Conservation (phyloP, 2,888 invertebrate species). For the Monoplex corrugatus region DNA sequence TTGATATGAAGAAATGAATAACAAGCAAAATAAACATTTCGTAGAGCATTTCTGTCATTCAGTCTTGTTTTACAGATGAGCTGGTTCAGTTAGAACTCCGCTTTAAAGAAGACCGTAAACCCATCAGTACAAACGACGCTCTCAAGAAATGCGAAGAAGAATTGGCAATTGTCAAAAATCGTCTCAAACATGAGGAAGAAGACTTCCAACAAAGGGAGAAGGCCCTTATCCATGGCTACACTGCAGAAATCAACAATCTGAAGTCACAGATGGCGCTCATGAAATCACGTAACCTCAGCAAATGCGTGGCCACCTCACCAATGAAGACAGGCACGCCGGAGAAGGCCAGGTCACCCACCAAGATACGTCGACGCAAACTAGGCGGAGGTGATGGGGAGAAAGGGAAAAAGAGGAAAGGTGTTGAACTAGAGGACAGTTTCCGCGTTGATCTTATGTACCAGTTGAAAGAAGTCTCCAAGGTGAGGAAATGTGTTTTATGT, state of each 20-base stretch:
- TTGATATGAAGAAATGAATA: no score
- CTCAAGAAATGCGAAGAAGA: conserved; percentile 55
- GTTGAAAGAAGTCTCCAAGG: conserved; percentile 62
- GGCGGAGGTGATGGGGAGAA: conserved; percentile 48
- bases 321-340: conserved; percentile 26
- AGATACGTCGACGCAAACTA: neutral
- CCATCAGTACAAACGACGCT: conserved; percentile 27
- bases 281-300: conserved; percentile 39
- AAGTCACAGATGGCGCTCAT: conserved; percentile 65
- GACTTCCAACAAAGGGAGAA: conserved; percentile 71
- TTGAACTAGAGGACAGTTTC: conserved; percentile 50
- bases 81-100: conserved; percentile 16
- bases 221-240: conserved; percentile 75
- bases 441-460: conserved; percentile 61
- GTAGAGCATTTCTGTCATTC: no score
- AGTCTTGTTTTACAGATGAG: neutral
- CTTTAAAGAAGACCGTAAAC: conserved; percentile 50
- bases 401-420: conserved; percentile 55
- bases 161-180: conserved; percentile 58
- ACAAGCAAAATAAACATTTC: no score
- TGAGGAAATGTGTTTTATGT: conserved; percentile 34
- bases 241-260: conserved; percentile 70
- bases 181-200: conserved; percentile 65
- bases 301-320: conserved; percentile 30
- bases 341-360: conserved; percentile 6